Conservation (phyloP, 1,140 invertebrate species). For the Batillaria attramentaria region DNA sequence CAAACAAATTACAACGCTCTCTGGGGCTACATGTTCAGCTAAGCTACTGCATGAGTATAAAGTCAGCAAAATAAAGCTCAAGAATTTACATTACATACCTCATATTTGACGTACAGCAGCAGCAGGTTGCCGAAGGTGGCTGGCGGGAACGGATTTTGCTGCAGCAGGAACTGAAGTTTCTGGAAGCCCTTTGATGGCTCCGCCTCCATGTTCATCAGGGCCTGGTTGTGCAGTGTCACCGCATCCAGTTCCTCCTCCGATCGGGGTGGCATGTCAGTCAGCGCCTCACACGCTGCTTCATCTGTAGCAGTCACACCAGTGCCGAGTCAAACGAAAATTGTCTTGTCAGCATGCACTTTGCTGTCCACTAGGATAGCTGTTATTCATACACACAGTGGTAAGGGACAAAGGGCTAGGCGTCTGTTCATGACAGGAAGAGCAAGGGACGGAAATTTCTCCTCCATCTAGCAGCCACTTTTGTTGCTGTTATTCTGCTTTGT, state of each 20-base stretch:
- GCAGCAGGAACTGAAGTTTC: conserved; percentile 96
- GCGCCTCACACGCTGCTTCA: conserved; percentile 91
- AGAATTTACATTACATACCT: conserved; percentile 74
- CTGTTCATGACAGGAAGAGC: too few relatives aligned
- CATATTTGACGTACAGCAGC: conserved; percentile 95
- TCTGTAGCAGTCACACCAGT: conserved; percentile 76
- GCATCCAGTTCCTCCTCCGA: conserved; percentile 98
- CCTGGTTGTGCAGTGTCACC: conserved; percentile 98
- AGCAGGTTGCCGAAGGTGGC: conserved; percentile 98
- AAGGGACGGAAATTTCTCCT: too few relatives aligned
- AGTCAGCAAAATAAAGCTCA: too few relatives aligned
- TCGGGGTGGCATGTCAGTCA: conserved; percentile 96
- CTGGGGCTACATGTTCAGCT: too few relatives aligned
- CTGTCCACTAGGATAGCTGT: too few relatives aligned
- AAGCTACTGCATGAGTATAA: too few relatives aligned
- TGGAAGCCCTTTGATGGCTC: conserved; percentile 95
- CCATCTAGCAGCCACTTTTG: too few relatives aligned
- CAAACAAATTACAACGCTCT: too few relatives aligned
- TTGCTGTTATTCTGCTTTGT: neutral
- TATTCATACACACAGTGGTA: too few relatives aligned
- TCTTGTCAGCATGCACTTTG: too few relatives aligned
- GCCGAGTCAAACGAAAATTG: too few relatives aligned
- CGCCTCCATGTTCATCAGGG: conserved; percentile 92
- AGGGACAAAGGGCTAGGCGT: too few relatives aligned
- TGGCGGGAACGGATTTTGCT: conserved; percentile 94